Evolutionary conservation across 2,888 invertebrate genomes (phyloP).

Genomic region (Phyllotreta striolata): DNA sequence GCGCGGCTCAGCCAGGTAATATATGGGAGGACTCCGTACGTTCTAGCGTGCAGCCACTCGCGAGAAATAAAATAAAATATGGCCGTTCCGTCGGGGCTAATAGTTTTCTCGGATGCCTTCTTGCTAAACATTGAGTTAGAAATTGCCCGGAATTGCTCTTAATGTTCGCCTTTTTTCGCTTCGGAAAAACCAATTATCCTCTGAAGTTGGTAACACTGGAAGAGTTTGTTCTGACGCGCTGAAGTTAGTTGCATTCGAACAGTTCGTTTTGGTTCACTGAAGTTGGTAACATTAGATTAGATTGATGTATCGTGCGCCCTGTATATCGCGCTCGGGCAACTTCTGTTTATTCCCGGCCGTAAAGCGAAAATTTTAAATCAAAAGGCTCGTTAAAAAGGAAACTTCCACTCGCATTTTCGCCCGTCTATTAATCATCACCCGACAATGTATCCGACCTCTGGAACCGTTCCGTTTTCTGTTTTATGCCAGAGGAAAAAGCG

Average conservation of each 20-base stretch:
- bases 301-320: too few relatives aligned
- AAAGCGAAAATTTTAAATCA: too few relatives aligned
- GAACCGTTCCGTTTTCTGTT: conserved; percentile 15
- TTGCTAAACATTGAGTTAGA: conserved; percentile 5
- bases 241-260: too few relatives aligned
- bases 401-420: neutral
- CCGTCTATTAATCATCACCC: conserved; percentile 3
- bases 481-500: neutral
- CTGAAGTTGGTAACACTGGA: too few relatives aligned
- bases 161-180: neutral
- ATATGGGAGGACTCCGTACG: conserved; percentile 26
- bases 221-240: too few relatives aligned
- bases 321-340: too few relatives aligned
- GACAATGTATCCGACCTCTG: conserved; percentile 8
- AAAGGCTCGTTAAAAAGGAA: too few relatives aligned
- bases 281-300: too few relatives aligned
- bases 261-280: too few relatives aligned
- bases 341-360: too few relatives aligned
- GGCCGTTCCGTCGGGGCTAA: conserved; percentile 15
- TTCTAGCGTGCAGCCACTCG: conserved; percentile 7
- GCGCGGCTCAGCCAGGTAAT: conserved; percentile 26
- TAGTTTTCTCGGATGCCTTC: conserved; percentile 19
- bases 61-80: conserved; percentile 21
- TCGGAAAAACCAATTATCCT: too few relatives aligned
- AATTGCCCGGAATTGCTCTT: conserved; percentile 2